Evolutionary conservation across 2,888 invertebrate genomes (phyloP).

Genomic region (Hemaris fuciformis): DNA sequence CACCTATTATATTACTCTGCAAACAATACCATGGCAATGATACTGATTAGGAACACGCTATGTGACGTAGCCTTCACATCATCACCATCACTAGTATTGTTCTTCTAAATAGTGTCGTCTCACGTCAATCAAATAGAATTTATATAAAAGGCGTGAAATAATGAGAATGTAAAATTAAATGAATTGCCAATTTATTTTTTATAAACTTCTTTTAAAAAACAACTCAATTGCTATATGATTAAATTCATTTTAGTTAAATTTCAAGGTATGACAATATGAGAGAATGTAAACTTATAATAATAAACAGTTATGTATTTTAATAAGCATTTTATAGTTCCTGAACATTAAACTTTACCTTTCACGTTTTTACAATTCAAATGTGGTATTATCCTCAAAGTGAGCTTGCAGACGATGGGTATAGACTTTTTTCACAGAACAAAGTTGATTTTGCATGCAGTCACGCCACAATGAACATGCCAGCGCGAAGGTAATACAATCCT

Average conservation of each 20-base stretch:
- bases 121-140: not conserved
- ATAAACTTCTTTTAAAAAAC: not conserved
- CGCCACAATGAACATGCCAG: conserved; percentile 41
- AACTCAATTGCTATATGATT: not conserved
- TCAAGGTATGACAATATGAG: not conserved
- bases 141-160: too few relatives aligned
- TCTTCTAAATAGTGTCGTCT: not conserved
- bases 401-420: conserved; percentile 24
- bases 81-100: not conserved
- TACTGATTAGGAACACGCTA: conserved; percentile 44
- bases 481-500: conserved; percentile 14
- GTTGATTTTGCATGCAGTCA: conserved; percentile 50
- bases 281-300: too few relatives aligned
- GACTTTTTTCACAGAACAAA: conserved; percentile 11
- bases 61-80: not conserved
- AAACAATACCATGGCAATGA: conserved; percentile 57
- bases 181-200: too few relatives aligned
- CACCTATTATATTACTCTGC: conserved; percentile 50
- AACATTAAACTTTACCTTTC: not conserved
- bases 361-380: not conserved
- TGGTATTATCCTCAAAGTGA: not conserved
- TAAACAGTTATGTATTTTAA: not conserved
- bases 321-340: not conserved
- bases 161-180: too few relatives aligned
- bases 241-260: not conserved